Conservation (phyloP, 2,113 vertebrate species). For the Alces alces region DNA sequence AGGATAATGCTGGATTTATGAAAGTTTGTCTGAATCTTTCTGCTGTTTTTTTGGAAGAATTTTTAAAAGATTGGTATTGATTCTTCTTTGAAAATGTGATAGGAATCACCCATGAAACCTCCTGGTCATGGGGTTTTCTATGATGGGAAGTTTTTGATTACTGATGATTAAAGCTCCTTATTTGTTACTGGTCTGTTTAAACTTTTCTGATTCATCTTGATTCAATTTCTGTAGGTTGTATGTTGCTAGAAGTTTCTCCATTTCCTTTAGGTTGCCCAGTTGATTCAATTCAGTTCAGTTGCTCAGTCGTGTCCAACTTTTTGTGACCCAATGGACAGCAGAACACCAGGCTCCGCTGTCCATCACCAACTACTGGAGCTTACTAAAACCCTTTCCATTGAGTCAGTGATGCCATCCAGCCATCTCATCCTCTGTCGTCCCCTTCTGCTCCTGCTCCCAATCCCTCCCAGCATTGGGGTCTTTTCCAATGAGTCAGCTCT, state of each 20-base stretch:
- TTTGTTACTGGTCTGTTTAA: background rate
- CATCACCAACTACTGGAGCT: background rate
- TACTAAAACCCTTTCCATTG: background rate
- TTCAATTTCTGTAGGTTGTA: background rate
- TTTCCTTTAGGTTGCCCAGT: background rate
- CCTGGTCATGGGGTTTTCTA: background rate
- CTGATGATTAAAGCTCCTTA: background rate
- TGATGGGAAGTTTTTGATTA: background rate
- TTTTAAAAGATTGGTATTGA: background rate
- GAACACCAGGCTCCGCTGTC: accelerated
- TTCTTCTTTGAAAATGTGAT: background rate
- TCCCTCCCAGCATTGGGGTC: background rate
- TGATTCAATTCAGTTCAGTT: background rate
- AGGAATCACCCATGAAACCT: background rate
- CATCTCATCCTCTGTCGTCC: background rate
- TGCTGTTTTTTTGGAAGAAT: background rate
- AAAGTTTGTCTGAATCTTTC: background rate
- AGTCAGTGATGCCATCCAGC: background rate
- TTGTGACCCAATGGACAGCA: background rate
- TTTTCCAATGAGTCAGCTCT: background rate
- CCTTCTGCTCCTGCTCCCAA: background rate
- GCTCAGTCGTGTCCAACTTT: background rate
- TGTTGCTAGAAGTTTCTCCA: background rate
- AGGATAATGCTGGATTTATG: background rate
- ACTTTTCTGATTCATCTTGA: background rate